Base-by-base conservation (phyloP, 2,888 invertebrate genomes). In the Scotopteryx bipunctaria region DNA sequence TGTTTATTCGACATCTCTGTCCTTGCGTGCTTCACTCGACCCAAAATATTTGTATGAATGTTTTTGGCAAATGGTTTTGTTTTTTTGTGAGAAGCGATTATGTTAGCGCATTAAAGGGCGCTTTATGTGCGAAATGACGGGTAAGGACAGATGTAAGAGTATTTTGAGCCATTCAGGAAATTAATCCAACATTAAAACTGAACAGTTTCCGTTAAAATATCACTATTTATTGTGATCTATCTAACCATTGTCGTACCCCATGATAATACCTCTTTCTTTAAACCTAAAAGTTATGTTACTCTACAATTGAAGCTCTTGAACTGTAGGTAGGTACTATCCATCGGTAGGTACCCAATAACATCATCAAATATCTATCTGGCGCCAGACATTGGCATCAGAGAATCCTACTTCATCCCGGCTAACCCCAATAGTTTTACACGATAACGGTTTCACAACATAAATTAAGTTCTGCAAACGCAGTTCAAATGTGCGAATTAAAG, bases 1-100 rank as follows among this genome's bases (percentile, higher is more conserved):
- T 69, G 64, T 71, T 70, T 70, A 69, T 69, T 67, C 62, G 65
- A 67, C 67, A 61, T 69, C 60, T 55, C 55, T 48, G 67, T 69
- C 69, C 69, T 74, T 68, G 72, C 64, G 63, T 67, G 69, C 66
- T 59, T 64, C 64, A 66, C 62, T 59, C 59, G 58, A 66, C 63
- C 37, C 56, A 64, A 69, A 71, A 69, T 70, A 66, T 71, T 71
- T 67, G 61, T 55, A 61, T 59, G 64, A 69, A 63, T 64, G 55
- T 67, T 71, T 74, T 73, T 76, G 75, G 76, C 76, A 77, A 71
- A 67, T 66, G 62, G 49, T 56, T 56, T 60, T 73, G 69, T 71
- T 74, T 76, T 53, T 75, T 68, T 67, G 59, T 62, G 50, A 59
- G 64, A 52, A 65, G 63, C 64, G 57, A 65, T 63, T 63, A 63